These are phyloP conservation scores for Campoplex nolae DNA, from an alignment of 2,888 invertebrate genomes.

Conservation along the genomic window DNA sequence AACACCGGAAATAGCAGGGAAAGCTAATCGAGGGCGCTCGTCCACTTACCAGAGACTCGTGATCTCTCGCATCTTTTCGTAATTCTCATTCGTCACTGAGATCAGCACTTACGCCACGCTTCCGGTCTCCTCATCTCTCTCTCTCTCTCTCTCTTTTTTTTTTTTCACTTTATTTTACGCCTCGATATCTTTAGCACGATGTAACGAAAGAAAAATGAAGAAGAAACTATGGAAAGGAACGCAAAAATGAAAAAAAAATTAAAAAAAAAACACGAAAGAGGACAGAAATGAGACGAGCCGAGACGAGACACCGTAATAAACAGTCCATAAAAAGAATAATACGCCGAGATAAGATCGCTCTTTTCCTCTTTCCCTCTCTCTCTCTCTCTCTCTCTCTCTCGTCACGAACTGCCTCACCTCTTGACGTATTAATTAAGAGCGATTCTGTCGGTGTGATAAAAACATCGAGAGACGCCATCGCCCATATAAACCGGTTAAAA, in stretches of 20 bases:
- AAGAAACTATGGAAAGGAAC: neutral
- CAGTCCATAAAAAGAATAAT: slow-evolving; percentile 66
- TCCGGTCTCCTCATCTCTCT: slow-evolving; percentile 23
- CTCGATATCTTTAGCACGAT: neutral
- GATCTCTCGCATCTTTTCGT: slow-evolving; percentile 16
- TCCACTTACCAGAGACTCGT: slow-evolving; percentile 29
- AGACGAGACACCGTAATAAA: slow-evolving; percentile 61
- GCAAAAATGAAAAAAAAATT: neutral
- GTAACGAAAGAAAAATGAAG: slow-evolving; percentile 27
- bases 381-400: slow-evolving; percentile 5
- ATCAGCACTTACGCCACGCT: slow-evolving; percentile 11
- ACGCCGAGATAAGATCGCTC: slow-evolving; percentile 51
- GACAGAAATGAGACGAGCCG: slow-evolving; percentile 42
- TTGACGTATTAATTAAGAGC: slow-evolving; percentile 66
- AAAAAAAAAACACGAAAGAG: slow-evolving; percentile 6
- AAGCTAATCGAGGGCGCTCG: neutral
- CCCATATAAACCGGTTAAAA: slow-evolving; percentile 50
- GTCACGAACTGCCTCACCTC: slow-evolving; percentile 40
- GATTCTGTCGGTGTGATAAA: slow-evolving; percentile 63
- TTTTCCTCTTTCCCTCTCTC: slow-evolving; percentile 15
- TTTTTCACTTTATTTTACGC: neutral
- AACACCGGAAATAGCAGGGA: neutral
- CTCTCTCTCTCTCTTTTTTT: neutral
- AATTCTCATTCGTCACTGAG: slow-evolving; percentile 27
- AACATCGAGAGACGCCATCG: slow-evolving; percentile 32